These are phyloP conservation scores for Metridium senile DNA, from an alignment of 92 coral and sea anemone genomes.

Conservation along the genomic window DNA sequence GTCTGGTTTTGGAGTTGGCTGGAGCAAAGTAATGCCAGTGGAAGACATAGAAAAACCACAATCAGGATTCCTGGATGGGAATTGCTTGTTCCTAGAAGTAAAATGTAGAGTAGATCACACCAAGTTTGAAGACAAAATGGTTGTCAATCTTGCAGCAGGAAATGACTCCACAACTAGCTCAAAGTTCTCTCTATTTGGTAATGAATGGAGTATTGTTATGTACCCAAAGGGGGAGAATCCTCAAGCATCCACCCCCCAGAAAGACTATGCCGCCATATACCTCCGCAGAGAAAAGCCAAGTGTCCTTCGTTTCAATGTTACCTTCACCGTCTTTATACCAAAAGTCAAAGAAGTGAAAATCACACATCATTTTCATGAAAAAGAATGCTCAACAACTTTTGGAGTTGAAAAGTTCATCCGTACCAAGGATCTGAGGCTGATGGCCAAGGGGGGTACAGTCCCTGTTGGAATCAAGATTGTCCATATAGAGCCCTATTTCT, in stretches of 20 bases:
- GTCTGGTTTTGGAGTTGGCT: constrained; percentile 86
- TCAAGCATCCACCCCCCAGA: constrained; percentile 56
- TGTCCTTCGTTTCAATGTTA: constrained; percentile 79
- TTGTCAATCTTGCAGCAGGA: constrained; percentile 73
- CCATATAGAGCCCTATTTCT: constrained; percentile 85
- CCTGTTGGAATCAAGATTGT: constrained; percentile 78
- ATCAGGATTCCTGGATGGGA: constrained; percentile 78
- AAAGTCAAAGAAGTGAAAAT: constrained; percentile 79
- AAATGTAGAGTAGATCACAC: constrained; percentile 73
- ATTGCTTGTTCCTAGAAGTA: constrained; percentile 73
- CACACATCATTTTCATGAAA: constrained; percentile 82
- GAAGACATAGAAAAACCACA: constrained; percentile 65
- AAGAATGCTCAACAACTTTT: constrained; percentile 73
- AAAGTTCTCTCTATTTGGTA: constrained; percentile 82
- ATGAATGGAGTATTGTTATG: constrained; percentile 87
- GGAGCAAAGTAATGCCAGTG: constrained; percentile 81
- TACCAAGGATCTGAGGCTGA: constrained; percentile 80
- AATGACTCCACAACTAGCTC: constrained; percentile 73
- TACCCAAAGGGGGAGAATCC: constrained; percentile 88
- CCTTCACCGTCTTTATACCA: constrained; percentile 73
- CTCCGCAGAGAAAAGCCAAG: constrained; percentile 81
- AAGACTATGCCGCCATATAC: constrained; percentile 85
- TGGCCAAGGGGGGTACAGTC: constrained; percentile 87
- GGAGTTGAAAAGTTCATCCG: constrained; percentile 92
- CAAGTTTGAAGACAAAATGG: constrained; percentile 83